phyloP scores from a whole-genome alignment of 2,888 invertebrate genomes.

The Atethmia centrago region DNA sequence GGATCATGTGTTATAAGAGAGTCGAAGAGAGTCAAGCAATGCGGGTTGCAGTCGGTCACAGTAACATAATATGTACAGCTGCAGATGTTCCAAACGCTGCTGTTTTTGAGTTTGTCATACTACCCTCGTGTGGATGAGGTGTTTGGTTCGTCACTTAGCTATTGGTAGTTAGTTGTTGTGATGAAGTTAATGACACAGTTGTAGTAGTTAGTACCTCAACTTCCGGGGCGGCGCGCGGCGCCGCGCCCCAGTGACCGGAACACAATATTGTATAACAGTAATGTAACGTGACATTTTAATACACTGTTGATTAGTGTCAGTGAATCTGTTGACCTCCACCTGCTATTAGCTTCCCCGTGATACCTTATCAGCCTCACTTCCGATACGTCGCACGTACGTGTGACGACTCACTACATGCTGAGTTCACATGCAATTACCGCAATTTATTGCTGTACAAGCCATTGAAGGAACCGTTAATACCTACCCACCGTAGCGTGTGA shows the following conservation, averaged over 20 bases:
- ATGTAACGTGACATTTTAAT: background rate
- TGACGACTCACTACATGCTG: background rate
- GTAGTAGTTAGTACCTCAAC: background rate
- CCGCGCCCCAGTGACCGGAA: background rate
- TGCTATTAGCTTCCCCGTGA: constrained; percentile 17
- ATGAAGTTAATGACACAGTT: background rate
- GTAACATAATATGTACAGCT: background rate
- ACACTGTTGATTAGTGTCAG: constrained; percentile 9
- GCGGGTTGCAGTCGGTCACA: background rate
- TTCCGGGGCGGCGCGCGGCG: too few relatives aligned
- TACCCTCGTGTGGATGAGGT: background rate
- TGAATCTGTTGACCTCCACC: constrained; percentile 35
- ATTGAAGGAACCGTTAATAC: background rate
- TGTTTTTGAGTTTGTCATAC: background rate
- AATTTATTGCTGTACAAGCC: background rate
- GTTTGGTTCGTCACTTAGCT: background rate
- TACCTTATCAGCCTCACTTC: constrained; percentile 20
- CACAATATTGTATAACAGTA: constrained; percentile 9
- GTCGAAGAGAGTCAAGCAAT: background rate
- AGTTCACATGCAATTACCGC: too few relatives aligned
- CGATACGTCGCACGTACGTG: background rate
- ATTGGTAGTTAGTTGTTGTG: background rate
- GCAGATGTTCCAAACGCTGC: background rate
- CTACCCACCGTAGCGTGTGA: background rate
- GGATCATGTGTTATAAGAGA: background rate